Base-by-base conservation (phyloP, 2,113 vertebrate species). In the Dendropsophus ebraccatus region DNA sequence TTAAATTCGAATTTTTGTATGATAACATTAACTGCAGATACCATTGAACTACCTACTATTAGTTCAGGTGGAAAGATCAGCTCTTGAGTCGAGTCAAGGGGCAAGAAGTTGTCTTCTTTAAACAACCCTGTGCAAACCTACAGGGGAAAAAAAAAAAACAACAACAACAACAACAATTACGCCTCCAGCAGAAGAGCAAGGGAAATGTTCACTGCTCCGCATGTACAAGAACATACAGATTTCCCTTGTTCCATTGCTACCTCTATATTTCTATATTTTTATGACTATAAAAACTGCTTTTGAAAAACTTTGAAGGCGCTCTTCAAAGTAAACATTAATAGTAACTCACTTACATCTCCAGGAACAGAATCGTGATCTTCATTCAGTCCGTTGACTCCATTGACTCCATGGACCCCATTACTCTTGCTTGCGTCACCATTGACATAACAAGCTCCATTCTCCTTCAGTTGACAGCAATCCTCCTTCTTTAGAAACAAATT, bases 21-120 rank as follows among this genome's bases (percentile, higher is more conserved):
- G 16, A 19, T 50, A 54, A 5, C 4, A 0, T 21, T 6, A n/a
- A 58, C 54, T n/a, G 9, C 21, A 58, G 25, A 13, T 28, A 10
- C 13, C 2, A 4, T 2, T 25, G n/a, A 4, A 12, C 7, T 62
- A 25, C 88, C 90, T 91, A 96, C 96, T 25, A 95, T 94, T 56
- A 97, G 92, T 54, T 97, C 94, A 32, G 95, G 95, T 54, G 96
- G 96, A 87, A 97, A 97, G 90, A 97, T 94, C 77, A 96, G 93
- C 23, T 97, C 95, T 88, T 97, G 94, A 1, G 94, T 94, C 5
- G 93, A 93, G 81, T 97, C 95, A 52, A 93, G n/a, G 0, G 93
- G 94, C 81, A 91, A 87, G 74, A 97, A 93, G 28, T 93, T 89
- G 0, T 92, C 92, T 86, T 91, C 90, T 80, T 90, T 60, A 37